Evolutionary conservation across 2,113 vertebrate species (phyloP).

Genomic region (Elephas maximus): DNA sequence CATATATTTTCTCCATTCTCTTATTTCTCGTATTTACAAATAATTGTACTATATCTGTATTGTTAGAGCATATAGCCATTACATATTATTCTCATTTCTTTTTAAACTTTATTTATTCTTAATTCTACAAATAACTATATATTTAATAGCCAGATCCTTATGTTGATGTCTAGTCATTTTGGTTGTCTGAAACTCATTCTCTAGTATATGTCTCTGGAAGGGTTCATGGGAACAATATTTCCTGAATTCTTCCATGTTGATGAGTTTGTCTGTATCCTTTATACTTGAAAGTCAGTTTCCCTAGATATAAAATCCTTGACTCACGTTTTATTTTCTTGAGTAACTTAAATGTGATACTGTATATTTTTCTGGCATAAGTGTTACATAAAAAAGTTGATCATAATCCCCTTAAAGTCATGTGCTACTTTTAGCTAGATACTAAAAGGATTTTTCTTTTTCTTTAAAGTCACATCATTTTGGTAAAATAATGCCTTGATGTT

Average conservation of each 20-base stretch:
- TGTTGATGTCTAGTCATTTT: neutral
- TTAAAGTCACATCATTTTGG: slow-evolving; percentile 19
- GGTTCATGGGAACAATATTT: neutral
- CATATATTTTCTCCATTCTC: neutral
- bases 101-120: neutral
- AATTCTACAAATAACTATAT: neutral
- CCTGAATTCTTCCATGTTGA: neutral
- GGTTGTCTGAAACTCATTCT: neutral
- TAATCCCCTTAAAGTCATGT: neutral
- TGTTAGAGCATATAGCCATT: neutral
- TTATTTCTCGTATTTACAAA: neutral
- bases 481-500: slow-evolving; percentile 16
- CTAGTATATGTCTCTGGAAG: neutral
- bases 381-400: neutral
- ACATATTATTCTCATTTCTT: neutral
- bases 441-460: slow-evolving; percentile 36
- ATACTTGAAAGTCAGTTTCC: slow-evolving; percentile 21
- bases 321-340: slow-evolving; percentile 37
- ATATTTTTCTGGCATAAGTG: slow-evolving; percentile 20
- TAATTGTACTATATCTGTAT: neutral
- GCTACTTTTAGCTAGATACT: slow-evolving; percentile 22
- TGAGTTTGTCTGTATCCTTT: neutral
- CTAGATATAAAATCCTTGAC: neutral
- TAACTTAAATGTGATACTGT: neutral
- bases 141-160: neutral